These are phyloP conservation scores for Epizoanthus rinbou DNA, from an alignment of 92 coral and sea anemone genomes.

Conservation along the genomic window DNA sequence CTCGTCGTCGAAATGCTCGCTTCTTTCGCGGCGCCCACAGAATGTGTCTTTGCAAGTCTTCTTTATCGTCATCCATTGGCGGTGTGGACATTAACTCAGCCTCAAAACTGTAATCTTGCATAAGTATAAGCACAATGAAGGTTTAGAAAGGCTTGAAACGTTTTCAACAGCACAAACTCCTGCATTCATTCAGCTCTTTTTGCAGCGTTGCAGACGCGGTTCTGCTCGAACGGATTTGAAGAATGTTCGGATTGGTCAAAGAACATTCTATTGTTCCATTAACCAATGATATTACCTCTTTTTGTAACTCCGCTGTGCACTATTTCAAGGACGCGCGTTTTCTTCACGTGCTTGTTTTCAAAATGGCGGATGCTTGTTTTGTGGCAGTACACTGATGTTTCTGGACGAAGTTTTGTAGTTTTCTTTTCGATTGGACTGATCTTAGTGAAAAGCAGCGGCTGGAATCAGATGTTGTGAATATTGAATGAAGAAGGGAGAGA, in stretches of 20 bases:
- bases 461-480: not conserved
- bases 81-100: not conserved
- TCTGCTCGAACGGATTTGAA: not conserved
- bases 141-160: not conserved
- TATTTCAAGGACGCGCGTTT: not conserved
- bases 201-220: slow-evolving; percentile 18
- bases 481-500: not conserved
- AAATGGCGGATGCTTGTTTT: slow-evolving; percentile 27
- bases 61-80: slow-evolving; percentile 20
- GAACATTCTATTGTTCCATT: slow-evolving; percentile 8
- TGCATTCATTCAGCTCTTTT: not conserved
- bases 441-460: no score
- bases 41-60: slow-evolving; percentile 31
- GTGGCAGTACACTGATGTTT: not conserved
- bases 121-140: not conserved
- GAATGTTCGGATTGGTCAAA: slow-evolving; percentile 34
- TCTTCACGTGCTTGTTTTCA: slow-evolving; percentile 30
- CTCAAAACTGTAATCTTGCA: not conserved
- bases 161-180: not conserved
- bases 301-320: slow-evolving; percentile 15
- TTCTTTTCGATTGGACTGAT: not conserved
- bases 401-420: not conserved
- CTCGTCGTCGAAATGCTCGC: slow-evolving; percentile 45
- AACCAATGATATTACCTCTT: slow-evolving; percentile 12
- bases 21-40: slow-evolving; percentile 46